A percentile compares a stretch with the other conserved stretches of the same genome.
Conservation (phyloP, 2,113 vertebrate genomes). For the Syngnathoides biaculeatus region DNA sequence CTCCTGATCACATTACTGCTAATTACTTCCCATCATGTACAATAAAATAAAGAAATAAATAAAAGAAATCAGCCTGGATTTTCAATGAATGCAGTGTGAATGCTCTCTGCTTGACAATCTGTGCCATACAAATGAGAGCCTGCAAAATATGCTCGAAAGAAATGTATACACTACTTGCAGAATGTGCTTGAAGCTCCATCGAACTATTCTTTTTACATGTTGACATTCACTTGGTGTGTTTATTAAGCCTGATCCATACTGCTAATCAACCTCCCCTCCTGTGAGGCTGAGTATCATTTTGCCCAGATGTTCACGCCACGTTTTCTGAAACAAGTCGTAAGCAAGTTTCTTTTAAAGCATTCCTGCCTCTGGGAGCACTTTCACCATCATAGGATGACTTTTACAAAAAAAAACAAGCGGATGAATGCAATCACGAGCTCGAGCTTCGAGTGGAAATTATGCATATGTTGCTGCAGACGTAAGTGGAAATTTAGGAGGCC, state of each 20-base stretch:
- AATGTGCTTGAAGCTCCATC: slow-evolving; percentile 34
- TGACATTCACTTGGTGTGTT: slow-evolving; percentile 48
- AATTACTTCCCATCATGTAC: slow-evolving; percentile 60
- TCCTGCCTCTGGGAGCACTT: slow-evolving; percentile 30
- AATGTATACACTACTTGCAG: slow-evolving; percentile 28
- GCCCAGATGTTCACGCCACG: slow-evolving; percentile 63
- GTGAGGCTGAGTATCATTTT: slow-evolving; percentile 52
- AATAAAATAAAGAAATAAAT: slow-evolving; percentile 48
- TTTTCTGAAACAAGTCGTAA: slow-evolving; percentile 38
- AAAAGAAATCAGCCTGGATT: slow-evolving; percentile 62
- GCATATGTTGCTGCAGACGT: slow-evolving; percentile 12
- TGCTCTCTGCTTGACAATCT: slow-evolving; percentile 34
- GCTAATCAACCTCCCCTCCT: slow-evolving; percentile 62
- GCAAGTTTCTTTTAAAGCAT: slow-evolving; percentile 18
- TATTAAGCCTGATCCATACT: slow-evolving; percentile 60
- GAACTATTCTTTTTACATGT: slow-evolving; percentile 36
- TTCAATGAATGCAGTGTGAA: slow-evolving; percentile 30
- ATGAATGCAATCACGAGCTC: slow-evolving; percentile 41
- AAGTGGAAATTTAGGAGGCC: slow-evolving; percentile 23
- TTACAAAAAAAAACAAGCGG: slow-evolving; percentile 24
- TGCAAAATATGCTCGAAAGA: slow-evolving; percentile 35
- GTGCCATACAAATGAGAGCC: slow-evolving; percentile 44
- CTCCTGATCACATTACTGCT: slow-evolving; percentile 56
- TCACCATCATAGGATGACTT: slow-evolving; percentile 27
- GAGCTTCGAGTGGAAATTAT: slow-evolving; percentile 39